Percentiles rank a stretch among this genome's conserved stretches.
Evolutionary conservation across 2,888 invertebrate species (phyloP).

Genomic region (Archips xylosteana): DNA sequence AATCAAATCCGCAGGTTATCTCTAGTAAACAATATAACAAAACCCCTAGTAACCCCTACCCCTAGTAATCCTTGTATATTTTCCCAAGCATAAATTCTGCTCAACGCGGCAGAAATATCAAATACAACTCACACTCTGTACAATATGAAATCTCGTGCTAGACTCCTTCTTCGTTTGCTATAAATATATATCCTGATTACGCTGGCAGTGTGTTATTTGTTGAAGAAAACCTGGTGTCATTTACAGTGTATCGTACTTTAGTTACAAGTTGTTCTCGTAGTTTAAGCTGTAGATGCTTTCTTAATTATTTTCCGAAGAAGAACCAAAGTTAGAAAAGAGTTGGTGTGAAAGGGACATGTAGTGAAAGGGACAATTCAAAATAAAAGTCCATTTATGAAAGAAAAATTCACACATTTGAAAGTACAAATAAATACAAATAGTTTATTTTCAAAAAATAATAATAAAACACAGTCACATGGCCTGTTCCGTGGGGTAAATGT

Average conservation of each 20-base stretch:
- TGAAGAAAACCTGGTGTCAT: neutral
- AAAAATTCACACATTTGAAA: too few relatives aligned
- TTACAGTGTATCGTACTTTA: neutral
- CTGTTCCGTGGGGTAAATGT: too few relatives aligned
- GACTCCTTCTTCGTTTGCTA: neutral
- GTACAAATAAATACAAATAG: too few relatives aligned
- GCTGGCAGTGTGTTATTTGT: neutral
- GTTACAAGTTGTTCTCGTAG: neutral
- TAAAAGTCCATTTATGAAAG: too few relatives aligned
- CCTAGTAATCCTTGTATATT: neutral
- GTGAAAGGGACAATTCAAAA: too few relatives aligned
- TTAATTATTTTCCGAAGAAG: too few relatives aligned
- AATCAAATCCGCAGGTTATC: too few relatives aligned
- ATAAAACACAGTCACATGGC: too few relatives aligned
- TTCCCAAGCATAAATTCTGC: constrained; percentile 3
- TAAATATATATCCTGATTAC: constrained; percentile 2
- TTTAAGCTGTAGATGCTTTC: neutral
- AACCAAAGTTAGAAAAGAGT: too few relatives aligned
- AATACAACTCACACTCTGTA: neutral
- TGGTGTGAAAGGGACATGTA: too few relatives aligned
- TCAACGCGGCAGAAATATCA: constrained; percentile 17
- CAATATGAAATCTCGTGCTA: constrained; percentile 6
- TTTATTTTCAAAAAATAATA: too few relatives aligned
- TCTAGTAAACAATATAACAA: neutral
- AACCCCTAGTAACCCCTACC: too few relatives aligned